A percentile compares a stretch with the other conserved stretches of the same genome.
phyloP scores from a whole-genome alignment of 1,140 invertebrate genomes.

The Tribolium castaneum region DNA sequence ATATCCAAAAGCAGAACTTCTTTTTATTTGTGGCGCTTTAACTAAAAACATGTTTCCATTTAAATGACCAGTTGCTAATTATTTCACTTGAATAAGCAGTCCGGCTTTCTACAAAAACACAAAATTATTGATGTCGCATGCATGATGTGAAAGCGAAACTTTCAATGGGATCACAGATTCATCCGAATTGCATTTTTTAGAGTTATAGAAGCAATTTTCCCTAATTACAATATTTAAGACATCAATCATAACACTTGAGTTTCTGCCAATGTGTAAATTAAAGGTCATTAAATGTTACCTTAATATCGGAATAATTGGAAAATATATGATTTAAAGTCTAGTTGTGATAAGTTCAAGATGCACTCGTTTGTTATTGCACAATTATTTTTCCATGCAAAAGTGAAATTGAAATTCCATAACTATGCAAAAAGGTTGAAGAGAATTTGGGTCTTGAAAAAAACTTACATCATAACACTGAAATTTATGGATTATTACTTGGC shows the following conservation, averaged over 20 bases:
- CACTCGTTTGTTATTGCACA: not conserved
- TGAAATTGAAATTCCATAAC: not conserved
- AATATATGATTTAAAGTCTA: not conserved
- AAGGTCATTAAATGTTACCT: no score
- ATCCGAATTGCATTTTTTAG: not conserved
- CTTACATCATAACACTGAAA: not conserved
- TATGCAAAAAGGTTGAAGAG: conserved; percentile 2
- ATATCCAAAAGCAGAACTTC: no score
- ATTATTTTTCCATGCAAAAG: not conserved
- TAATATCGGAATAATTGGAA: not conserved
- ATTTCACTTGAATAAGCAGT: conserved; percentile 34
- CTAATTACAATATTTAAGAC: no score
- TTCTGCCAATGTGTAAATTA: no score
- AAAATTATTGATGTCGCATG: conserved; percentile 28
- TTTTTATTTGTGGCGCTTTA: no score
- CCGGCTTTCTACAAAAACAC: conserved; percentile 38
- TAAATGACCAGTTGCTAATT: conserved; percentile 19
- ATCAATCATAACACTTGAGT: no score
- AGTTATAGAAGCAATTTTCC: no score
- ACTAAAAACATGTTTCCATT: not conserved
- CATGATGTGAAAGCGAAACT: conserved; percentile 40
- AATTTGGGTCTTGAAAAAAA: not conserved
- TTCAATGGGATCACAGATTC: not conserved
- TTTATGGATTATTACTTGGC: not conserved
- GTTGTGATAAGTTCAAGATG: not conserved